Base-by-base conservation (phyloP, 1,140 invertebrate species). In the Thaumatotibia leucotreta region DNA sequence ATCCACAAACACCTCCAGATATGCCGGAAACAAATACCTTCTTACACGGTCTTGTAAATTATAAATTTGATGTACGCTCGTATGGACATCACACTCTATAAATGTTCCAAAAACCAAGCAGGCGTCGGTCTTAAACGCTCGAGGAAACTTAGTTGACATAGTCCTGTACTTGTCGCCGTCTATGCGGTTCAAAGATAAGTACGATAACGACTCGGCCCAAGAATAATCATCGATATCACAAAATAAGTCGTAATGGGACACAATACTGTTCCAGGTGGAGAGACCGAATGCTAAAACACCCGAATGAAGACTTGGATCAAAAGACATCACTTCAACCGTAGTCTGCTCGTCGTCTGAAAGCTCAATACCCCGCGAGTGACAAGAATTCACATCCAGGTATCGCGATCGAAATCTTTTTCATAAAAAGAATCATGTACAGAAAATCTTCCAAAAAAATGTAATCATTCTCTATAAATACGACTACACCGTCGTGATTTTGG, bases 201-300 rank as follows among this genome's bases (percentile, higher is more conserved):
- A 77, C 33, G 74, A 75, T 11, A 85, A 31, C n/a, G 81, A 83
- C 3, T 74, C 69, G 8, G 73, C 63, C 83, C 79, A 85, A 0
- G 79, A 80, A 39, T 68, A 69, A 63, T 85, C 77, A 39, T 83
- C 81, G 17, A 79, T 63, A 9, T 31, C 20, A 72, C 80, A 84
- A 63, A 77, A 84, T 10, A 77, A 33, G 65, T 82, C 66, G 64
- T 79, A 84, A 69, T 79, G 66, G 3, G 72, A 69, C 17, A 72
- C 68, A 27, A 85, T 80, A 33, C 20, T 72, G 63, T 78, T 79
- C 83, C 80, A 83, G 9, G 69, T 61, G 5, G 58, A 32, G 0
- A 65, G 32, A 68, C 79, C 76, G 52, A 84, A 79, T 4, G 65
- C 74, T 11, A 83, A 58, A 4, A 75, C 73, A 3, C 66, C 65